These are phyloP conservation scores for Aphaenogaster ashmeadi DNA, from an alignment of 1,140 invertebrate genomes.

Conservation along the genomic window DNA sequence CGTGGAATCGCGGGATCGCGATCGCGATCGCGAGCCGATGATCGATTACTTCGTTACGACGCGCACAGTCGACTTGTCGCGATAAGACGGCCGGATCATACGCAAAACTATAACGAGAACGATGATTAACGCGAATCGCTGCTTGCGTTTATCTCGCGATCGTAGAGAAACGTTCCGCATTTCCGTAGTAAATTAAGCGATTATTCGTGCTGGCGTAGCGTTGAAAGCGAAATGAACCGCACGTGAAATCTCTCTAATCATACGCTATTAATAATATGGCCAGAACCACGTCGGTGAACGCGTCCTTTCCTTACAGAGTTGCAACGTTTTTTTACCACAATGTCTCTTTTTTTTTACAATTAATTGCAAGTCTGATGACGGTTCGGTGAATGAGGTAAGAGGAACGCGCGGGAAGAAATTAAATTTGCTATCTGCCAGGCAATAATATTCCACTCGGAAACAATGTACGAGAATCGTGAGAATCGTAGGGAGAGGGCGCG, in stretches of 20 bases:
- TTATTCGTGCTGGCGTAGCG: neutral
- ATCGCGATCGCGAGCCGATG: conserved; percentile 56
- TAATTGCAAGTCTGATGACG: conserved; percentile 52
- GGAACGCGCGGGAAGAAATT: conserved; percentile 52
- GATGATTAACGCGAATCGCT: neutral
- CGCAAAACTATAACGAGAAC: conserved; percentile 11
- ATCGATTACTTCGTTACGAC: conserved; percentile 67
- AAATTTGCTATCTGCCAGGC: conserved; percentile 57
- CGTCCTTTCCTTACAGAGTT: neutral
- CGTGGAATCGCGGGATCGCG: conserved; percentile 36
- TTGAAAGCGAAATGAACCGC: conserved; percentile 19
- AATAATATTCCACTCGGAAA: conserved; percentile 62
- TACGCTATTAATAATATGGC: conserved; percentile 27
- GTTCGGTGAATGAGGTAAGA: conserved; percentile 30
- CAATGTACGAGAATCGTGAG: conserved; percentile 67
- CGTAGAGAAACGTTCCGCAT: neutral
- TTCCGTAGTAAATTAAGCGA: conserved; percentile 32
- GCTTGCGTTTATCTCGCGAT: neutral
- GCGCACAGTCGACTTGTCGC: conserved; percentile 22
- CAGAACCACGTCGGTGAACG: neutral
- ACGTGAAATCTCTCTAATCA: conserved; percentile 12
- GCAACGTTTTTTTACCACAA: neutral
- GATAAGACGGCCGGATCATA: neutral
- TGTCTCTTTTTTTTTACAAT: conserved; percentile 7
- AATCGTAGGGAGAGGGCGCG: conserved; percentile 65